Conservation (phyloP, 1,140 invertebrate genomes). For the Cherax quadricarinatus region DNA sequence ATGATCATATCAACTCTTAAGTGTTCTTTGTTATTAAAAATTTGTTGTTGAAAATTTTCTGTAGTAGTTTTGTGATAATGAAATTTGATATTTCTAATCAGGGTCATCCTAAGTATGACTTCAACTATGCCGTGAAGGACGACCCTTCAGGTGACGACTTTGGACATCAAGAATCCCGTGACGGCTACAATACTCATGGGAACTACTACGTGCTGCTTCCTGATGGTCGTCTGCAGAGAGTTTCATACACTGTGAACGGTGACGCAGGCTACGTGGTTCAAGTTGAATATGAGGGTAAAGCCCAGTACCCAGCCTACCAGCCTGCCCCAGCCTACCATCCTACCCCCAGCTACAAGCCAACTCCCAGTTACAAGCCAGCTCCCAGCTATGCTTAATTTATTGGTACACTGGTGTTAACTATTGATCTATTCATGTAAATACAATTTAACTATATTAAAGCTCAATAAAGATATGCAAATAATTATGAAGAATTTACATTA, state of each 20-base stretch:
- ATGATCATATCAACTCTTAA: too few species aligned
- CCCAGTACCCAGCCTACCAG: not conserved
- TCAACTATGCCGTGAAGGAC: conserved; percentile 89
- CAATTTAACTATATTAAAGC: too few species aligned
- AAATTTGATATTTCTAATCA: not conserved
- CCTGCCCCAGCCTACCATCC: not conserved
- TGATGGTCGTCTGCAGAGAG: conserved; percentile 80
- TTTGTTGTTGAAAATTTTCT: too few species aligned
- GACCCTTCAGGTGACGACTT: conserved; percentile 86
- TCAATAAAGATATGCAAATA: too few species aligned
- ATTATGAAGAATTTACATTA: too few species aligned
- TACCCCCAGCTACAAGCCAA: not conserved
- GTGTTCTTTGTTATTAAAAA: too few species aligned
- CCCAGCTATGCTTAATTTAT: too few species aligned
- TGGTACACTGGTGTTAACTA: too few species aligned
- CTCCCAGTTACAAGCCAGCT: not conserved
- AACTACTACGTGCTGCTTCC: conserved; percentile 88
- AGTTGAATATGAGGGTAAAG: conserved; percentile 61
- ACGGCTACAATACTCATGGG: conserved; percentile 87
- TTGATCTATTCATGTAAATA: too few species aligned
- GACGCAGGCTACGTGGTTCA: conserved; percentile 74
- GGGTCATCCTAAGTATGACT: conserved; percentile 84
- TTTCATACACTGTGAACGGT: conserved; percentile 85
- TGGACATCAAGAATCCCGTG: conserved; percentile 87
- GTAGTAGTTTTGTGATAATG: too few species aligned